Percentiles rank a stretch among this genome's conserved stretches.
Conservation (phyloP, 2,797 vertebrate genomes). For the Anomalospiza imberbis region DNA sequence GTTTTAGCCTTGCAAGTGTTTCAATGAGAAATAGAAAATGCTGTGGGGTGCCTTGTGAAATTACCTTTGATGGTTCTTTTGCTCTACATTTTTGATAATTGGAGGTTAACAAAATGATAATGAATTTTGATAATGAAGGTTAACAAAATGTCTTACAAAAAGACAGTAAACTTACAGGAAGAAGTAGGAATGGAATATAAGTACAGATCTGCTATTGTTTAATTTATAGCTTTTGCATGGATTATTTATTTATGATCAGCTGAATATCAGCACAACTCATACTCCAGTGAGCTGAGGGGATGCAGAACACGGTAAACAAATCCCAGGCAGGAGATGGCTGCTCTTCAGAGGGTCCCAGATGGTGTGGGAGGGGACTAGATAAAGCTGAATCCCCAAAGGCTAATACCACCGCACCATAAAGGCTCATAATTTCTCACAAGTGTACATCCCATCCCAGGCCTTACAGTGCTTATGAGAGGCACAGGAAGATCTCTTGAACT, state of each 20-base stretch:
- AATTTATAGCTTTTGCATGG: neutral
- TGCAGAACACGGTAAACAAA: neutral
- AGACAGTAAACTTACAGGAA: neutral
- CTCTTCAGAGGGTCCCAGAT: neutral
- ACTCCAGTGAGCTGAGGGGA: neutral
- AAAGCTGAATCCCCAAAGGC: neutral
- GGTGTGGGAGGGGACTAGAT: neutral
- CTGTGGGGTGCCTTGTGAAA: neutral
- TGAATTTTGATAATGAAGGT: too few species aligned
- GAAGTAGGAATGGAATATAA: neutral
- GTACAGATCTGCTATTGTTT: neutral
- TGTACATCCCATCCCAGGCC: neutral
- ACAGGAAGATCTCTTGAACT: neutral
- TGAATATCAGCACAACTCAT: neutral
- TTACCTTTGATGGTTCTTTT: neutral
- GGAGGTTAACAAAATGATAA: neutral
- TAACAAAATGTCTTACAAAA: neutral
- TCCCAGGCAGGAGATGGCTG: neutral
- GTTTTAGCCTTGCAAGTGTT: neutral
- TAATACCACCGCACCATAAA: neutral
- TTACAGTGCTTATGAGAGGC: neutral
- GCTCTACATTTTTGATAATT: neutral
- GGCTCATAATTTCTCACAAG: neutral
- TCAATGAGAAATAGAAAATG: neutral
- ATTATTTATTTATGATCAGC: neutral